Evolutionary conservation across 2,888 invertebrate genomes (phyloP).

Genomic region (Cyaniris semiargus): DNA sequence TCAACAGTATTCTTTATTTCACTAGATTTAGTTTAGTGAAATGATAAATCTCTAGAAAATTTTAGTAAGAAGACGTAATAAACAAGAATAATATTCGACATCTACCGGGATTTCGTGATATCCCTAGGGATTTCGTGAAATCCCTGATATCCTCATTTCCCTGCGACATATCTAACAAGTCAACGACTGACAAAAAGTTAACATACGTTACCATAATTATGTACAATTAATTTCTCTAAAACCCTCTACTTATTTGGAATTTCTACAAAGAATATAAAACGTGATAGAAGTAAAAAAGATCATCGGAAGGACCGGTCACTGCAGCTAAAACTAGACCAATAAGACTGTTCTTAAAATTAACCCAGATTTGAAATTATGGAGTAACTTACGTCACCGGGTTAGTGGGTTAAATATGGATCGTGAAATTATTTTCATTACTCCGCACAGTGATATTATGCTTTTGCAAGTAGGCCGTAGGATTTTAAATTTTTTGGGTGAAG

Average conservation of each 20-base stretch:
- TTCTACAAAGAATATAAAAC: neutral
- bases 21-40: too few relatives aligned
- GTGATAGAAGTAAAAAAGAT: neutral
- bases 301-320: neutral
- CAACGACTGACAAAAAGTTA: too few relatives aligned
- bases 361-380: slow-evolving; percentile 15
- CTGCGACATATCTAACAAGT: too few relatives aligned
- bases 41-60: too few relatives aligned
- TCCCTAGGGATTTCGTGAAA: too few relatives aligned
- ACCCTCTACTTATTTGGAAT: neutral
- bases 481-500: neutral
- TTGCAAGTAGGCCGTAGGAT: slow-evolving; percentile 20
- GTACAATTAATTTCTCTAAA: neutral
- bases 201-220: neutral
- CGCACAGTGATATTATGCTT: neutral
- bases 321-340: slow-evolving; percentile 7
- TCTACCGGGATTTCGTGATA: too few relatives aligned
- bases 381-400: slow-evolving; percentile 24
- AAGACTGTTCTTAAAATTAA: slow-evolving; percentile 21
- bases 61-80: too few relatives aligned
- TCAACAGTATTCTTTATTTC: too few relatives aligned
- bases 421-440: slow-evolving; percentile 25
- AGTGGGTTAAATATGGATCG: slow-evolving; percentile 24
- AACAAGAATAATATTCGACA: too few relatives aligned
- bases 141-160: too few relatives aligned